phyloP scores from a whole-genome alignment of 30 jellyfish, hydroid and myxozoan genomes.

The Aurelia aurita region DNA sequence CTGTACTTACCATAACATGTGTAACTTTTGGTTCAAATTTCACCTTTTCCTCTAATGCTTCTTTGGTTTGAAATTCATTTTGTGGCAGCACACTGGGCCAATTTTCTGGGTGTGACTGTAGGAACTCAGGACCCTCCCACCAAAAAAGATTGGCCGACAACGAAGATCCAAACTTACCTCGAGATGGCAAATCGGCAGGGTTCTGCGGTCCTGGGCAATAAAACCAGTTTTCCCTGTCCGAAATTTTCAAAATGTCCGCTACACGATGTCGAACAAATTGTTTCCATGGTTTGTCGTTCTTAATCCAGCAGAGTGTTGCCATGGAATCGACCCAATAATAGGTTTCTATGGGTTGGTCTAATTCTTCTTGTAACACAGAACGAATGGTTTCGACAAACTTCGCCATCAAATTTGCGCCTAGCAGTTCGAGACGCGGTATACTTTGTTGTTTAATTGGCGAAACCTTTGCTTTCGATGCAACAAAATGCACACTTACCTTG shows the following conservation, averaged over 20 bases:
- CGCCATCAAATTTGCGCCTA: constrained; percentile 71
- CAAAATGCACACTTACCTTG: constrained; percentile 36
- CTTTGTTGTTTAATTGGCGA: constrained; percentile 68
- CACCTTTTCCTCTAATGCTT: constrained; percentile 41
- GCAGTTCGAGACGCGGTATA: constrained; percentile 80
- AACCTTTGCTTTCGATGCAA: constrained; percentile 80
- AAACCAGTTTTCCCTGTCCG: constrained; percentile 54
- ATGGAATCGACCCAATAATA: constrained; percentile 77
- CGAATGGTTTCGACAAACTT: constrained; percentile 42
- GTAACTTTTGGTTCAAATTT: constrained; percentile 41
- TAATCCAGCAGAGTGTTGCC: constrained; percentile 80
- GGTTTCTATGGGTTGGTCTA: constrained; percentile 24
- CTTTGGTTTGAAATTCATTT: constrained; percentile 27
- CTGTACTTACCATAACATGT: constrained; percentile 41
- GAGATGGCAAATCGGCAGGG: constrained; percentile 71
- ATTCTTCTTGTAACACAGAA: constrained; percentile 27
- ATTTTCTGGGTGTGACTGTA: constrained; percentile 24
- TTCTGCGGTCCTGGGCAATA: constrained; percentile 49
- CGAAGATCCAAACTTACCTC: constrained; percentile 28
- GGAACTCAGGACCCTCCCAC: constrained; percentile 71
- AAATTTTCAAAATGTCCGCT: constrained; percentile 21
- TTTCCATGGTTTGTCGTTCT: constrained; percentile 62
- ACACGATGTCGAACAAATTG: constrained; percentile 62
- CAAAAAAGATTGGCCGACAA: constrained; percentile 46
- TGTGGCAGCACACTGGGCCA: constrained; percentile 50